Conservation (phyloP, 1,140 invertebrate species). For the Aphidius gifuensis region DNA sequence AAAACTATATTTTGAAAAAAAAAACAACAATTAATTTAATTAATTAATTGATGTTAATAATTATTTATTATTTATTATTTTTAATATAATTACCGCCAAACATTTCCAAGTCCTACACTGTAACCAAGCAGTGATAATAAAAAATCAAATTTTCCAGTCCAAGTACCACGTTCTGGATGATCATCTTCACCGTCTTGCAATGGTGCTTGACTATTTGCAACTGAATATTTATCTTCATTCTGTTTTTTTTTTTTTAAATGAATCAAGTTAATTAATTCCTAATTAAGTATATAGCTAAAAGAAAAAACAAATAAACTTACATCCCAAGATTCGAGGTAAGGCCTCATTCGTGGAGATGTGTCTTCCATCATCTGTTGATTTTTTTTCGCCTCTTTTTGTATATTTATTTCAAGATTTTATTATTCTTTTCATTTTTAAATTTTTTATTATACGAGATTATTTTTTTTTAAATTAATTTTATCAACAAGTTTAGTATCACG, state of each 20-base stretch:
- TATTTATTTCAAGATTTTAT: slow-evolving; percentile 18
- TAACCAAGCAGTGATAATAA: slow-evolving; percentile 79
- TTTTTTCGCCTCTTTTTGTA: neutral
- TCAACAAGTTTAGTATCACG: neutral
- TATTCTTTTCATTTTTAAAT: slow-evolving; percentile 22
- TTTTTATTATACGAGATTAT: slow-evolving; percentile 11
- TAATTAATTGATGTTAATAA: too few species aligned
- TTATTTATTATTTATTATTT: too few species aligned
- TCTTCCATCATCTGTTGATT: slow-evolving; percentile 42
- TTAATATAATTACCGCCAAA: slow-evolving; percentile 61
- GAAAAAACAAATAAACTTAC: slow-evolving; percentile 38
- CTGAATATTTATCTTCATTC: slow-evolving; percentile 56
- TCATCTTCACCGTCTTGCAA: slow-evolving; percentile 51
- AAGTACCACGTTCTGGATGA: slow-evolving; percentile 68
- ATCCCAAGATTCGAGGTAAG: slow-evolving; percentile 54
- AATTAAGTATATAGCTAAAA: slow-evolving; percentile 3
- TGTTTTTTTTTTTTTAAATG: slow-evolving; percentile 19
- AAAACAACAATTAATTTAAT: too few species aligned
- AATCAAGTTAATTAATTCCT: neutral
- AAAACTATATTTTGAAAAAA: slow-evolving; percentile 45
- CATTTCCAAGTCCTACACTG: slow-evolving; percentile 81
- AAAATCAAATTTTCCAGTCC: slow-evolving; percentile 80
- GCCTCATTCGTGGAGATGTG: slow-evolving; percentile 48
- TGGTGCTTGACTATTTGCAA: slow-evolving; percentile 55
- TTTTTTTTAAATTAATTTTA: too few species aligned